phyloP scores from a whole-genome alignment of 2,888 invertebrate species.

The Megastigmus dorsalis region DNA sequence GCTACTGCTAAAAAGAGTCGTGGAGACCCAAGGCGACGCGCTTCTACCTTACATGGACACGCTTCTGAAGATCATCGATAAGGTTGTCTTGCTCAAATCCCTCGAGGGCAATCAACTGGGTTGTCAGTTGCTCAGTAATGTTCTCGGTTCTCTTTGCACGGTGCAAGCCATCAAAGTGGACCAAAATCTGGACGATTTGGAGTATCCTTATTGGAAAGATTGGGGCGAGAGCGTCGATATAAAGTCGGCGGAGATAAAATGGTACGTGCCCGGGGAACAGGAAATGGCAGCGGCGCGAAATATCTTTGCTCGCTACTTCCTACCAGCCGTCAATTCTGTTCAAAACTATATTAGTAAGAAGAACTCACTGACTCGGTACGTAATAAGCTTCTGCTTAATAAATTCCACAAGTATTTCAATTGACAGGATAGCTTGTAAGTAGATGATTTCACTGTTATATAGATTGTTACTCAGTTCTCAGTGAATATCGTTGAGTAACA shows the following conservation, averaged over 20 bases:
- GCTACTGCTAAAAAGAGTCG: conserved; percentile 82
- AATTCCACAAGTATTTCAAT: no score
- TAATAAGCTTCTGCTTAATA: background rate
- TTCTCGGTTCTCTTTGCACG: conserved; percentile 79
- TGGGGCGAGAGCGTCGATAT: conserved; percentile 87
- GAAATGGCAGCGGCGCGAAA: conserved; percentile 82
- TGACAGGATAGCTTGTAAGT: no score
- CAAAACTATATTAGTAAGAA: conserved; percentile 73
- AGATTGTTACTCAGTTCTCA: no score
- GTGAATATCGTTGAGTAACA: no score
- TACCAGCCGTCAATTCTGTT: conserved; percentile 79
- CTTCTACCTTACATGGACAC: conserved; percentile 81
- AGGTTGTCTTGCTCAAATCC: conserved; percentile 81
- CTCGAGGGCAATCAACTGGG: conserved; percentile 79
- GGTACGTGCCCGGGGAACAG: conserved; percentile 85
- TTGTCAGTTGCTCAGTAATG: conserved; percentile 77
- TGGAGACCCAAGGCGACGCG: conserved; percentile 80
- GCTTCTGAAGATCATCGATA: conserved; percentile 81
- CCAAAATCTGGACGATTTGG: conserved; percentile 79
- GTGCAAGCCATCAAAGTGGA: conserved; percentile 78
- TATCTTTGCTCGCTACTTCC: conserved; percentile 80
- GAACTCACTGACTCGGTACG: conserved; percentile 23
- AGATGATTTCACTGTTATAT: no score
- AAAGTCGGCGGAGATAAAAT: conserved; percentile 81
- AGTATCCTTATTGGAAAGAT: conserved; percentile 83